A percentile compares a stretch with the other conserved stretches of the same genome.
Conservation (phyloP, 92 coral and sea anemone genomes). For the Montipora capitata region DNA sequence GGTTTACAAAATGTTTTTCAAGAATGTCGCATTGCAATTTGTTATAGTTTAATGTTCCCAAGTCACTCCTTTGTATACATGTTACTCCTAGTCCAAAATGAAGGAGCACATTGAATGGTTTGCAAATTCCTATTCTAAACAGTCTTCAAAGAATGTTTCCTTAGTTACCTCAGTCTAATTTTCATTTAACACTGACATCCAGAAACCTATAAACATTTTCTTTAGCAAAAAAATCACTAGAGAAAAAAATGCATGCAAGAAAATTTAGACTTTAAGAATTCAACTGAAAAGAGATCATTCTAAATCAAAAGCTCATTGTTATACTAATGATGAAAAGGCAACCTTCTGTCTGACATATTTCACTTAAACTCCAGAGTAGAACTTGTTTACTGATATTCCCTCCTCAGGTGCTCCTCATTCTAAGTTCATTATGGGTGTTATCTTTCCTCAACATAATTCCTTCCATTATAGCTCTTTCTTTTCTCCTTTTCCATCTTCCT, state of each 20-base stretch:
- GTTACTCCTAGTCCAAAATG: too few species aligned
- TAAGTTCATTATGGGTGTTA: background rate
- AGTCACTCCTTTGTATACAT: too few species aligned
- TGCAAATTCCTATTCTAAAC: too few species aligned
- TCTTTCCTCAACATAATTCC: background rate
- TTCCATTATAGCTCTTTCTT: slow-evolving; percentile 73
- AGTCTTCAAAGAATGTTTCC: too few species aligned
- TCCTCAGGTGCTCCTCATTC: background rate
- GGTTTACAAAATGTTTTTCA: too few species aligned
- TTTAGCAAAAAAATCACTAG: background rate
- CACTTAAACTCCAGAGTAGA: background rate
- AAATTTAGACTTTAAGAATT: background rate
- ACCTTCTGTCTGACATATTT: background rate
- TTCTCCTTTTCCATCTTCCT: slow-evolving; percentile 89
- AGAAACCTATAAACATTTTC: background rate
- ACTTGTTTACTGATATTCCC: background rate
- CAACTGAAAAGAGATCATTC: too few species aligned
- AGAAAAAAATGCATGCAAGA: background rate
- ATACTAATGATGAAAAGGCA: background rate
- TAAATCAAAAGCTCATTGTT: background rate
- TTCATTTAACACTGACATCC: too few species aligned
- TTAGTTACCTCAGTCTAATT: too few species aligned
- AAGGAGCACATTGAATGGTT: too few species aligned
- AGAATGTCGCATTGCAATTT: too few species aligned
- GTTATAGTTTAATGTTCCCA: too few species aligned